These are phyloP conservation scores for Gadopsis marmoratus DNA, from an alignment of 2,797 vertebrate species.

Conservation along the genomic window DNA sequence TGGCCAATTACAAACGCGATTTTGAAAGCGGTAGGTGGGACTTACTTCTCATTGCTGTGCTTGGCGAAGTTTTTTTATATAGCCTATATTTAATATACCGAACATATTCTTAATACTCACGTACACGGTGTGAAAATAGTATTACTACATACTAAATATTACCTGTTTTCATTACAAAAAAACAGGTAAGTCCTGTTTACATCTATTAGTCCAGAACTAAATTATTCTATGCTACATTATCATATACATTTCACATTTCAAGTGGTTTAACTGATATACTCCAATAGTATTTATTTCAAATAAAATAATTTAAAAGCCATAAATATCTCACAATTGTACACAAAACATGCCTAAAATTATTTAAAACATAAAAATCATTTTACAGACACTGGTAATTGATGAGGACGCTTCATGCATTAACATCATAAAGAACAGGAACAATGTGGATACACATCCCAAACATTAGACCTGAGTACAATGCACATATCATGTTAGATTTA, in stretches of 20 bases:
- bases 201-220: not conserved
- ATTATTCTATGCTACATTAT: not conserved
- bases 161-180: too few relatives aligned
- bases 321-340: slow-evolving; percentile 41
- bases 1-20: slow-evolving; percentile 32
- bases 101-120: too few relatives aligned
- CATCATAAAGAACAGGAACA: not conserved
- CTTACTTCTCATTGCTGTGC: not conserved
- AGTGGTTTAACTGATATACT: not conserved
- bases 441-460: not conserved
- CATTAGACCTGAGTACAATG: not conserved
- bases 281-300: slow-evolving; percentile 58
- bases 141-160: not conserved
- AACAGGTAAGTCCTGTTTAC: not conserved
- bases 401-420: slow-evolving; percentile 30
- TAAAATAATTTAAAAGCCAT: slow-evolving; percentile 43
- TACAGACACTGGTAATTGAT: slow-evolving; percentile 19
- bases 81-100: too few relatives aligned
- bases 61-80: too few relatives aligned
- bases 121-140: too few relatives aligned
- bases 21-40: not conserved
- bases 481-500: not conserved
- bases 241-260: not conserved
- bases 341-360: slow-evolving; percentile 53
- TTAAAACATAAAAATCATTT: slow-evolving; percentile 32